Evolutionary conservation across 2,888 invertebrate species (phyloP).

Genomic region (Drosophila lacicola): DNA sequence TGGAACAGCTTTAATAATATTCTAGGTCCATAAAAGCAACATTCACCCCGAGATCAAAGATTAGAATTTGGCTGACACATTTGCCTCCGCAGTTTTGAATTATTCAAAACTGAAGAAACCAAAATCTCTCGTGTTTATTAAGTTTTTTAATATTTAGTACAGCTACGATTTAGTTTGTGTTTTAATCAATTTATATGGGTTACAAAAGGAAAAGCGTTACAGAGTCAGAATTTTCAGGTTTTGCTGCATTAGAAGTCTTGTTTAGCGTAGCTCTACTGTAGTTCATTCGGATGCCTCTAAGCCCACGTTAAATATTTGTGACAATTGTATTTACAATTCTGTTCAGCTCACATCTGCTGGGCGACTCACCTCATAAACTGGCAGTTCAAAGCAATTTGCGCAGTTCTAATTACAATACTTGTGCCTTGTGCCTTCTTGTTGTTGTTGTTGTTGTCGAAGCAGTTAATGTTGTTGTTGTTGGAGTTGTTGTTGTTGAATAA

Average conservation of each 20-base stretch:
- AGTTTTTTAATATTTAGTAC: constrained; percentile 16
- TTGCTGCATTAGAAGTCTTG: constrained; percentile 2
- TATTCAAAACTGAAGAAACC: constrained; percentile 49
- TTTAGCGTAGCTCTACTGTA: constrained; percentile 51
- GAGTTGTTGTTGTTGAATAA: constrained; percentile 13
- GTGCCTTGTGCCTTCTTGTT: constrained; percentile 21
- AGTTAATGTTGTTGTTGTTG: constrained; percentile 22
- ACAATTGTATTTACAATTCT: constrained; percentile 34
- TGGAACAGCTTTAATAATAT: constrained; percentile 67
- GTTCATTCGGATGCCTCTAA: constrained; percentile 10
- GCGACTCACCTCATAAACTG: constrained; percentile 49
- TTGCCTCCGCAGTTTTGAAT: constrained; percentile 48
- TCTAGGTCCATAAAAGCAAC: constrained; percentile 64
- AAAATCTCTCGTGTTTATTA: background rate
- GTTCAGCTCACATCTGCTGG: constrained; percentile 2
- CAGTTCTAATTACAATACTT: constrained; percentile 66
- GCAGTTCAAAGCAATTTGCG: constrained; percentile 64
- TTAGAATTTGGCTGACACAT: constrained; percentile 21
- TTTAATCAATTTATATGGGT: constrained; percentile 24
- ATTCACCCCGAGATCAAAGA: constrained; percentile 31
- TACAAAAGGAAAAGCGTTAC: constrained; percentile 40
- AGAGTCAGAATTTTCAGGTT: constrained; percentile 8
- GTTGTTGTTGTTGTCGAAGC: constrained; percentile 22
- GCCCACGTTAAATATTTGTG: constrained; percentile 29
- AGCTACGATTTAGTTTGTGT: constrained; percentile 27